Evolutionary conservation across 1,140 invertebrate species (phyloP).

Genomic region (Panulirus ornatus): DNA sequence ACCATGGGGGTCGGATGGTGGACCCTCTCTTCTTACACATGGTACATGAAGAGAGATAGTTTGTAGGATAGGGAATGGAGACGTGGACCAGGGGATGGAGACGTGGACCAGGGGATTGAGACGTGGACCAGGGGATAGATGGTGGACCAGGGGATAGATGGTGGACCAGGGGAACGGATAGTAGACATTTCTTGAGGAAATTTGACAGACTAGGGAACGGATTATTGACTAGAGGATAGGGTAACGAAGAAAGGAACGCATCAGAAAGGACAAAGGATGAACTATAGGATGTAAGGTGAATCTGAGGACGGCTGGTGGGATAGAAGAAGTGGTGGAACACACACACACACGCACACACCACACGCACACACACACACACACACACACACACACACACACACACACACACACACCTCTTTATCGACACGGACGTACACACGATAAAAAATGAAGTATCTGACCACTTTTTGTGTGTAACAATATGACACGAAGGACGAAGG

Average conservation of each 20-base stretch:
- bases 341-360: neutral
- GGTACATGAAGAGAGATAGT: too few species aligned
- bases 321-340: neutral
- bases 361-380: neutral
- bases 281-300: neutral
- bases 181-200: neutral
- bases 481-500: too few species aligned
- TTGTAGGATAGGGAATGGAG: too few species aligned
- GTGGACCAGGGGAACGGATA: too few species aligned
- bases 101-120: too few species aligned
- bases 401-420: neutral
- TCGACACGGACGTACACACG: neutral
- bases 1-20: too few species aligned
- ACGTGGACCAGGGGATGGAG: too few species aligned
- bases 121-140: too few species aligned
- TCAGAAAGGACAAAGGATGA: neutral
- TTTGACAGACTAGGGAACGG: neutral
- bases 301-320: neutral
- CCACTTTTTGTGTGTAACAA: too few species aligned
- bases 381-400: too few species aligned
- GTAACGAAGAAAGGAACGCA: neutral
- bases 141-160: too few species aligned
- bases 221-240: neutral
- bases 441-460: neutral
- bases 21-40: too few species aligned